Evolutionary conservation across 2,888 invertebrate species (phyloP).

Genomic region (Habroteleia sp.): DNA sequence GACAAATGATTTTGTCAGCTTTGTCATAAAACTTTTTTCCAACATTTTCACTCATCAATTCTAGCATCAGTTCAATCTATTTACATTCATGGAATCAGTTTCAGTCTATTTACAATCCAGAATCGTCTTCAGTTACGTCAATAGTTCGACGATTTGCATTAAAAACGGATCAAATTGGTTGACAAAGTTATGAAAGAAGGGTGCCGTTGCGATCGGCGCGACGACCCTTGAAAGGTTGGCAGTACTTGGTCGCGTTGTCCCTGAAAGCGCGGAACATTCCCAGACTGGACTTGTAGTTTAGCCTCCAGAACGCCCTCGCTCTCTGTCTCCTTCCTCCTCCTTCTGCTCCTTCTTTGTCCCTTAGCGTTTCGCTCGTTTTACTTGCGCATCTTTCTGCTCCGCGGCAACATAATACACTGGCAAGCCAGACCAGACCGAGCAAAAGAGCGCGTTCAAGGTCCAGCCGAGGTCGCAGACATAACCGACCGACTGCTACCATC

Average conservation of each 20-base stretch:
- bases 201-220: constrained; percentile 24
- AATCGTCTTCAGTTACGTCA: no score
- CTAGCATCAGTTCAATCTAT: no score
- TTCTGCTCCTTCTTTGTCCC: constrained; percentile 53
- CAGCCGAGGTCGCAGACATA: constrained; percentile 66
- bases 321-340: constrained; percentile 33
- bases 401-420: constrained; percentile 59
- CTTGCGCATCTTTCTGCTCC: constrained; percentile 25
- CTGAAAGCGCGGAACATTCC: constrained; percentile 65
- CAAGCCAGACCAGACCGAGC: constrained; percentile 46
- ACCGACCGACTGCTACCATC: constrained; percentile 61
- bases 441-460: constrained; percentile 67
- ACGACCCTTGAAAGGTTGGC: constrained; percentile 58
- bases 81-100: no score
- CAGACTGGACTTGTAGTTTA: constrained; percentile 64
- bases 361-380: constrained; percentile 50
- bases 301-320: constrained; percentile 66
- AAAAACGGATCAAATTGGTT: no score
- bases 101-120: no score
- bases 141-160: no score
- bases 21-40: no score
- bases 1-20: no score
- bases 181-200: constrained; percentile 21
- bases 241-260: constrained; percentile 60
- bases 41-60: no score